Conservation (phyloP, 2,888 invertebrate genomes). For the Lamellibrachia columna region DNA sequence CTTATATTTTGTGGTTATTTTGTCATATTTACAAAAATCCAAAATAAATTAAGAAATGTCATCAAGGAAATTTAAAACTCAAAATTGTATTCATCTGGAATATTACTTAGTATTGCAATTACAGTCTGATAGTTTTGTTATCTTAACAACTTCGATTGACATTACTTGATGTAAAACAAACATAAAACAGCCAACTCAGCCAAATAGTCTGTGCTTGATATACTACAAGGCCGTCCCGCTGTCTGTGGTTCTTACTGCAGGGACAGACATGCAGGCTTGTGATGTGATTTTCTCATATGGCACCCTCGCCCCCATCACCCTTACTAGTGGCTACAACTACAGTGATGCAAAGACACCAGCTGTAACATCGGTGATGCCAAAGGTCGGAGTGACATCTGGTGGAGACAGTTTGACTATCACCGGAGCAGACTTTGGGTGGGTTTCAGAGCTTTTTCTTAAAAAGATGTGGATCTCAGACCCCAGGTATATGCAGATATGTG, state of each 20-base stretch:
- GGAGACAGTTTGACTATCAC: constrained; percentile 52
- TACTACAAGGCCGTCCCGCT: background rate
- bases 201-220: background rate
- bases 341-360: constrained; percentile 45
- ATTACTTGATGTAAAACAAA: too few relatives aligned
- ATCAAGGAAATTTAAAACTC: too few relatives aligned
- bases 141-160: too few relatives aligned
- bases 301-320: background rate
- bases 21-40: too few relatives aligned
- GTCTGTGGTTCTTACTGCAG: background rate
- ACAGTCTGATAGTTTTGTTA: too few relatives aligned
- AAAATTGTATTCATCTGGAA: too few relatives aligned
- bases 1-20: background rate
- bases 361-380: constrained; percentile 48
- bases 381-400: constrained; percentile 54
- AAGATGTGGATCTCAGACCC: background rate
- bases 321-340: constrained; percentile 31
- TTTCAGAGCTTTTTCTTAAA: background rate
- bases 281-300: too few relatives aligned
- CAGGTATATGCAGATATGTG: background rate
- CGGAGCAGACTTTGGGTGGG: constrained; percentile 53
- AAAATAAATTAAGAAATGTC: too few relatives aligned
- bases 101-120: too few relatives aligned
- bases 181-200: background rate
- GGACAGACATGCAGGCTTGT: background rate